phyloP scores from a whole-genome alignment of 2,888 invertebrate species.

The Sarcophaga variegata region DNA sequence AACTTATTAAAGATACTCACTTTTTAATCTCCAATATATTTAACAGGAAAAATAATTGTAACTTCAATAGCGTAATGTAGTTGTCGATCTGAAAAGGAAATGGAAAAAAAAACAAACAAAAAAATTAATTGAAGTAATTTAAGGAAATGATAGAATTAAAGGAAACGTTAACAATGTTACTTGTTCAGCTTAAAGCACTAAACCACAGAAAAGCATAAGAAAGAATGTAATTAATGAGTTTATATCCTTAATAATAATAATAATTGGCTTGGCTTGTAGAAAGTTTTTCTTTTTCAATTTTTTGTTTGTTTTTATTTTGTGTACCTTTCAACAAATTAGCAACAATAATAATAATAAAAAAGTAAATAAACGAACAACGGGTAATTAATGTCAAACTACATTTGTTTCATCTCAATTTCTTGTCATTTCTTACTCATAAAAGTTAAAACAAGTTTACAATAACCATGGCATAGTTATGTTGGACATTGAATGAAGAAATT shows the following conservation, averaged over 20 bases:
- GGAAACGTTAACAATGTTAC: no score
- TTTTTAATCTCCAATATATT: no score
- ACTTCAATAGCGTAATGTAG: no score
- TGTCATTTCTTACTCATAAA: slow-evolving; percentile 19
- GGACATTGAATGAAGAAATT: no score
- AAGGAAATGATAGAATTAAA: no score
- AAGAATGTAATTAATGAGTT: slow-evolving; percentile 42
- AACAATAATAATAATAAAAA: background rate
- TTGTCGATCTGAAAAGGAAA: no score
- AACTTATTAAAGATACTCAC: no score
- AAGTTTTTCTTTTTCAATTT: background rate
- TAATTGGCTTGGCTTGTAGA: slow-evolving; percentile 15
- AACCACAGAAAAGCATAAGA: background rate
- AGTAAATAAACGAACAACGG: slow-evolving; percentile 11
- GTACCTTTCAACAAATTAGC: background rate
- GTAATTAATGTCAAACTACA: slow-evolving; percentile 25
- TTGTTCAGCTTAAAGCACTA: background rate
- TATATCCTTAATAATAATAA: slow-evolving; percentile 6
- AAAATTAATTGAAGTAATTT: no score
- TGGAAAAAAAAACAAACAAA: no score
- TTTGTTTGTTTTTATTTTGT: no score
- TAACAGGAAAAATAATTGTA: no score
- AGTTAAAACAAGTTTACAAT: slow-evolving; percentile 31
- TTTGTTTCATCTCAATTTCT: background rate
- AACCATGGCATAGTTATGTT: no score